Conservation (phyloP, 2,113 vertebrate species). For the Erythrocebus patas region DNA sequence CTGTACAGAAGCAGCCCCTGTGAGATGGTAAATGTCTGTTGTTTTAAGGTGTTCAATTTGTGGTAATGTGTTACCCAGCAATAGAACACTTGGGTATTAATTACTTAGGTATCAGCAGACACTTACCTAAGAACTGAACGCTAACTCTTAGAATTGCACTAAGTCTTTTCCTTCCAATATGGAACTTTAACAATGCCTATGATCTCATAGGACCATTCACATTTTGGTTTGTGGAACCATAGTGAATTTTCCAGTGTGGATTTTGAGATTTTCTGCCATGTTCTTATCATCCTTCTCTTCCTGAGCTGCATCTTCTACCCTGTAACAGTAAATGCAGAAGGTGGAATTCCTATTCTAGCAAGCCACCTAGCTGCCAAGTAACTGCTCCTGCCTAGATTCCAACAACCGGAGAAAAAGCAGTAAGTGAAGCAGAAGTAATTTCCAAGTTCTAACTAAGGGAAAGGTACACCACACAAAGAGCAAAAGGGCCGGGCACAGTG, state of each 20-base stretch:
- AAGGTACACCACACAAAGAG: background rate
- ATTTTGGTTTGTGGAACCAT: background rate
- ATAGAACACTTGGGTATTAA: background rate
- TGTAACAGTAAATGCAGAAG: background rate
- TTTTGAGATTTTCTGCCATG: background rate
- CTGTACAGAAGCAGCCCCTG: too few relatives aligned
- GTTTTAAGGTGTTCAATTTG: background rate
- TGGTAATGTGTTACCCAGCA: background rate
- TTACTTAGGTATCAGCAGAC: background rate
- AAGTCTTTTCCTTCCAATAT: constrained; percentile 38
- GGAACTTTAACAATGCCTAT: constrained; percentile 36
- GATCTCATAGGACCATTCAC: background rate
- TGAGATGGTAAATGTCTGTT: background rate
- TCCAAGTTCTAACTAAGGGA: background rate
- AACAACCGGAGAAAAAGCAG: background rate
- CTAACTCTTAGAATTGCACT: background rate
- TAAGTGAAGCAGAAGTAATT: background rate
- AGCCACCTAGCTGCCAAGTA: background rate
- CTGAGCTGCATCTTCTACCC: background rate
- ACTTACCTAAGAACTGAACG: background rate
- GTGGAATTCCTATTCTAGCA: background rate
- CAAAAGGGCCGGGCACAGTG: background rate
- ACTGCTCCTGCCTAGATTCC: background rate
- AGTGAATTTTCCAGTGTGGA: background rate
- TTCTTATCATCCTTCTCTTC: background rate